Conservation (phyloP, 2,888 invertebrate genomes). For the Hipparchia semele region DNA sequence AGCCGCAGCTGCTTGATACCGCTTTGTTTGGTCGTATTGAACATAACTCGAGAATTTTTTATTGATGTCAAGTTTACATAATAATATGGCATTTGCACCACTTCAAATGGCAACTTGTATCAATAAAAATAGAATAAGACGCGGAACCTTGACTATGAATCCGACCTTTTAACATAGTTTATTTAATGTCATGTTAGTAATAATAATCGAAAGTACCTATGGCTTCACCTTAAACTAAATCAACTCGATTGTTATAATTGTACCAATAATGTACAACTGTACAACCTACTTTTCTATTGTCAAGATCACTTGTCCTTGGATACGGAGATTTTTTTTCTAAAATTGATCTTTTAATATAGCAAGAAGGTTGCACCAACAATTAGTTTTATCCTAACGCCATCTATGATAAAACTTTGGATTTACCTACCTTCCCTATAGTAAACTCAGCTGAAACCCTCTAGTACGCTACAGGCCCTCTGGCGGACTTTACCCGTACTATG, state of each 20-base stretch:
- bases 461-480: conserved; percentile 26
- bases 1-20: neutral
- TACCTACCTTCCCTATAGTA: neutral
- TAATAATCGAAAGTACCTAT: neutral
- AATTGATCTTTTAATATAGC: no score
- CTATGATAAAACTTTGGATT: conserved; percentile 18
- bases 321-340: no score
- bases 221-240: no score
- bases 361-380: neutral
- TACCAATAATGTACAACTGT: no score
- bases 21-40: neutral
- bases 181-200: neutral
- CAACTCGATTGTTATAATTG: no score
- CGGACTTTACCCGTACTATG: conserved; percentile 3
- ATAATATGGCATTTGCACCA: conserved; percentile 12
- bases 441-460: conserved; percentile 10
- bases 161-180: conserved; percentile 11
- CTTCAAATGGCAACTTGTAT: conserved; percentile 24
- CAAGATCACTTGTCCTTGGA: no score
- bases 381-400: conserved; percentile 29
- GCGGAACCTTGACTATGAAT: conserved; percentile 22
- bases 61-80: conserved; percentile 1
- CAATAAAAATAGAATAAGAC: conserved; percentile 21
- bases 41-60: neutral
- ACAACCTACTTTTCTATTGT: no score